These are phyloP conservation scores for Ormyrus nitidulus DNA, from an alignment of 2,888 invertebrate species.

Conservation along the genomic window DNA sequence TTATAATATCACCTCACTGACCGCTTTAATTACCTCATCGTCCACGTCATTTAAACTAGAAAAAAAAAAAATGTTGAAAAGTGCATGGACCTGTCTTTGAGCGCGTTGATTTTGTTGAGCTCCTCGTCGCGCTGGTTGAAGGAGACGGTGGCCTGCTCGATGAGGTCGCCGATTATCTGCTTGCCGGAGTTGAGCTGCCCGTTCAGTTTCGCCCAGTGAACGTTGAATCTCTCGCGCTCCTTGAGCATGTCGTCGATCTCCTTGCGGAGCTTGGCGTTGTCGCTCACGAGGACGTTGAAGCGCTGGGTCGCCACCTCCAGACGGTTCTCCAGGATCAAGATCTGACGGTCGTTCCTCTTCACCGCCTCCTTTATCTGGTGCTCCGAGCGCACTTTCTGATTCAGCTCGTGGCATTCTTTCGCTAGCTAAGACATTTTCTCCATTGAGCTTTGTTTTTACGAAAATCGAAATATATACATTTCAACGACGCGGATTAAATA, in stretches of 20 bases:
- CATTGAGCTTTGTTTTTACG: neutral
- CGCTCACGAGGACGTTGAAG: slow-evolving; percentile 85
- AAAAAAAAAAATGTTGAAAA: too few relatives aligned
- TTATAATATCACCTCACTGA: too few relatives aligned
- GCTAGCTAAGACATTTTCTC: slow-evolving; percentile 69
- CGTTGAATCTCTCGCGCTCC: slow-evolving; percentile 90
- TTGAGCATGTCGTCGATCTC: slow-evolving; percentile 89
- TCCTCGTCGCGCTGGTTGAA: slow-evolving; percentile 92
- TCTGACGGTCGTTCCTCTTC: slow-evolving; percentile 77
- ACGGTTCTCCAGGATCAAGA: slow-evolving; percentile 84
- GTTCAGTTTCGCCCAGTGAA: slow-evolving; percentile 86
- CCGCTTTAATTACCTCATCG: too few relatives aligned
- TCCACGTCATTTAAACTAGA: too few relatives aligned
- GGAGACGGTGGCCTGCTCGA: slow-evolving; percentile 91
- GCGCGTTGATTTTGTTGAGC: slow-evolving; percentile 86
- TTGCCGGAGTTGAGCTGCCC: slow-evolving; percentile 87
- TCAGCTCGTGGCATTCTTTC: slow-evolving; percentile 73
- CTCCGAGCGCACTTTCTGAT: slow-evolving; percentile 76
- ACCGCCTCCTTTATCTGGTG: slow-evolving; percentile 76
- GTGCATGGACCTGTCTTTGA: slow-evolving; percentile 79
- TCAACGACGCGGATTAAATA: too few relatives aligned
- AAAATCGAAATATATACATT: too few relatives aligned
- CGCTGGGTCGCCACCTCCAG: slow-evolving; percentile 86
- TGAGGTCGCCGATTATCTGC: slow-evolving; percentile 88
- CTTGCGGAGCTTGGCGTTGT: slow-evolving; percentile 84